phyloP scores from a whole-genome alignment of 2,797 vertebrate genomes.

The Pangasius mekongensis region DNA sequence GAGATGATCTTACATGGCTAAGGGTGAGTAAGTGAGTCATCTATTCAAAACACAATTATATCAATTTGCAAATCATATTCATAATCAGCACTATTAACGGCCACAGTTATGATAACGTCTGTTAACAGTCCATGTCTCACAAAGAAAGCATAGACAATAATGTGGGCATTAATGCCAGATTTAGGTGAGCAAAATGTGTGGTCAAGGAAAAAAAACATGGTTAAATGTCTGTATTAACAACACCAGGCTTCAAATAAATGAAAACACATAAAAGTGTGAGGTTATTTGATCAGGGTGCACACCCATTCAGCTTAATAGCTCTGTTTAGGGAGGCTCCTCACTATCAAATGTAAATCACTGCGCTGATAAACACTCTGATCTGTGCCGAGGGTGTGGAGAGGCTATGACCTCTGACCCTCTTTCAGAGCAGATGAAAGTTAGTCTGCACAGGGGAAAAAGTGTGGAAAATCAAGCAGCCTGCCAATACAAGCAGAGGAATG shows the following conservation, averaged over 20 bases:
- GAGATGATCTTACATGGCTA: conserved; percentile 38
- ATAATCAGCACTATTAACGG: neutral
- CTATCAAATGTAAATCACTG: conserved; percentile 71
- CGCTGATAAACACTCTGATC: conserved; percentile 75
- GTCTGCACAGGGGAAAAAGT: conserved; percentile 70
- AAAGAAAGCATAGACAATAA: neutral
- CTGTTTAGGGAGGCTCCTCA: conserved; percentile 61
- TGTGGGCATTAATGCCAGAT: neutral
- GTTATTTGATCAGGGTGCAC: conserved; percentile 55
- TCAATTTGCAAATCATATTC: neutral
- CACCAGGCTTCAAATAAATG: conserved; percentile 46
- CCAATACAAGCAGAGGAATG: conserved; percentile 85
- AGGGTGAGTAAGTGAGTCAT: conserved; percentile 18
- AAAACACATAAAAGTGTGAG: conserved; percentile 47
- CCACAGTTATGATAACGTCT: neutral
- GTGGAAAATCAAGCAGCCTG: conserved; percentile 75
- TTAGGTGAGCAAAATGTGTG: neutral
- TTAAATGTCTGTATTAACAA: conserved; percentile 28
- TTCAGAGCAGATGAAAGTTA: conserved; percentile 86
- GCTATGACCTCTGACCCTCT: conserved; percentile 71
- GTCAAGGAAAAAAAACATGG: conserved; percentile 22
- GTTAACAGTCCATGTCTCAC: neutral
- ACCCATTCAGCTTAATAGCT: conserved; percentile 68
- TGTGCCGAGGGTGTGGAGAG: conserved; percentile 68
- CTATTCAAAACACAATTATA: neutral